Evolutionary conservation across 64 coral and sea anemone genomes (phyloP), one percentile per base, ranked within the genome.

Genomic region (Orbicella faveolata): DNA sequence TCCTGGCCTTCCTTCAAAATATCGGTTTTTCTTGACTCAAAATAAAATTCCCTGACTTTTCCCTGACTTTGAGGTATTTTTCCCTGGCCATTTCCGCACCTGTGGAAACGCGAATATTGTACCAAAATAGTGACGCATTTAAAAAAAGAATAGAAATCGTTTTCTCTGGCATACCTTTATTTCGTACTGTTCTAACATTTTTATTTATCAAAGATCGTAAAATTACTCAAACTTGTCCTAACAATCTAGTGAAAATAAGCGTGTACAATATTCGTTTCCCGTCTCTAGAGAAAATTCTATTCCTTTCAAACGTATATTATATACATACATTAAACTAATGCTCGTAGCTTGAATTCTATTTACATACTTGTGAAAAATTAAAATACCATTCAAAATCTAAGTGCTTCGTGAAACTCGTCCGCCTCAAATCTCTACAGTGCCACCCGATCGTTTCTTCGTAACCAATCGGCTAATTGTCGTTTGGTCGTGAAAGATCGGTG

Each of bases 301-400:
- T 17, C 39, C 18, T 12, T 52, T 85, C 15, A 70, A 70, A 85
- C 21, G 82, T 66, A 85, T 85, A 84, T 68, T 59, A 81, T 81
- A 85, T 85, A 85, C 82, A 85, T 69, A 52, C 82, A 66, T 20
- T 52, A 21, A 66, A 30, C 34, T 65, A 73, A 25, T 7, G 39
- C 39, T 85, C 39, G 23, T 23, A 52, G 64, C 65, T 73, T 20
- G 37, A 70, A 66, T 84, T 84, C 34, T 84, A 84, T 84, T 70
- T 84, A 84, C 82, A 84, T 25, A 70, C 36, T 66, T 84, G 20
- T 39, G n/a, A 83, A 84, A 79, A 72, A 84, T 72, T 84, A 84
- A 21, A 67, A 36, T 84, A 52, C 80, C 41, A 83, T 36, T 84
- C 23, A 30, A 9, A 10, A 68, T 67, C 19, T 30, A 39, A 67